Conservation (phyloP, 2,888 invertebrate genomes). For the Epistrophe eligans region DNA sequence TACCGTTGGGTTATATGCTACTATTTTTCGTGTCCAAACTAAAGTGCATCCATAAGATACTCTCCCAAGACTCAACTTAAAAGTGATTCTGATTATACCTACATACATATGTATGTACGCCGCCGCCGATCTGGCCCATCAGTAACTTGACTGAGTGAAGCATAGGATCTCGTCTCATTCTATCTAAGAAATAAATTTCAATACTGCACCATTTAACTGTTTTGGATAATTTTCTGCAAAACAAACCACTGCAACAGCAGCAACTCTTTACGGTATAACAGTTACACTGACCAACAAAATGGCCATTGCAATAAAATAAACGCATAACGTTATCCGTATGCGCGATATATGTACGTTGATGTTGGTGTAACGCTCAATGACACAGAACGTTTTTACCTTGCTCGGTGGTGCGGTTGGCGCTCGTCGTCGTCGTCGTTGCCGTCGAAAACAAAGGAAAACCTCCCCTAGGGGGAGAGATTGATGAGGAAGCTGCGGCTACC, state of each 20-base stretch:
- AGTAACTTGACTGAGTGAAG: not conserved
- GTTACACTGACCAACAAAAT: conserved; percentile 62
- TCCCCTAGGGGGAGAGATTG: conserved; percentile 51
- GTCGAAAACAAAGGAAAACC: conserved; percentile 28
- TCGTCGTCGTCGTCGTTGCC: not conserved
- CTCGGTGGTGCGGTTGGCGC: not conserved
- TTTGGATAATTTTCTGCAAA: conserved; percentile 67
- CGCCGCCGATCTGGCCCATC: not conserved
- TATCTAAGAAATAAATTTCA: conserved; percentile 81
- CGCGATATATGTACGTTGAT: not conserved
- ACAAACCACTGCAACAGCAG: not conserved
- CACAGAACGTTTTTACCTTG: conserved; percentile 27
- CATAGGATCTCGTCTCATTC: conserved; percentile 33
- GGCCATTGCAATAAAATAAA: conserved; percentile 60
- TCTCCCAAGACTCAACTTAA: conserved; percentile 21
- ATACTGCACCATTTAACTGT: conserved; percentile 83
- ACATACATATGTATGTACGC: not conserved
- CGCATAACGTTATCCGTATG: conserved; percentile 32
- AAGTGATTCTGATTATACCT: conserved; percentile 17
- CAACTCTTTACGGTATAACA: conserved; percentile 13
- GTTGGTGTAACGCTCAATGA: conserved; percentile 27
- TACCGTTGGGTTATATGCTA: conserved; percentile 35
- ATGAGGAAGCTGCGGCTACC: conserved; percentile 45
- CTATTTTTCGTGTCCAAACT: conserved; percentile 20
- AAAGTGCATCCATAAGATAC: conserved; percentile 56